phyloP scores from a whole-genome alignment of 2,113 vertebrate species.

The Perca schrenkii region DNA sequence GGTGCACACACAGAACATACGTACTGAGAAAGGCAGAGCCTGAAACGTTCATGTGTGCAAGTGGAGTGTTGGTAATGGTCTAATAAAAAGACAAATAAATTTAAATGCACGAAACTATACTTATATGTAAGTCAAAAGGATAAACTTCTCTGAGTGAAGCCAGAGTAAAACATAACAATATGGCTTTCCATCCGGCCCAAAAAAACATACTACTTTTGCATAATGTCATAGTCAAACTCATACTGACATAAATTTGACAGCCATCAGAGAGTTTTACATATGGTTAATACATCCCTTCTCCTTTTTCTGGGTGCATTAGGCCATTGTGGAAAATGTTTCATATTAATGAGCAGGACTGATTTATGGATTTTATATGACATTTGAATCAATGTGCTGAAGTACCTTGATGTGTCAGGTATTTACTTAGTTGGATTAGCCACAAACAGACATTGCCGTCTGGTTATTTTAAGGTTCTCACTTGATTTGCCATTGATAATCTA shows the following conservation, averaged over 20 bases:
- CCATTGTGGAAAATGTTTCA: neutral
- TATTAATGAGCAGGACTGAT: neutral
- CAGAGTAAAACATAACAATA: neutral
- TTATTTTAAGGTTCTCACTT: neutral
- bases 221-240: constrained; percentile 11
- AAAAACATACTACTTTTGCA: constrained; percentile 28
- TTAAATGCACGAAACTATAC: neutral
- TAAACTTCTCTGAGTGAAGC: neutral
- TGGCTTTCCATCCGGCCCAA: neutral
- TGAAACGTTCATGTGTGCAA: neutral
- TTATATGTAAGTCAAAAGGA: neutral
- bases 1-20: neutral
- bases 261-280: neutral
- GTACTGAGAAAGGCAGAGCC: neutral
- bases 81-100: neutral
- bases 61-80: neutral
- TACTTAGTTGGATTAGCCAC: neutral
- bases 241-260: neutral
- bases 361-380: neutral
- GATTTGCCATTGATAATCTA: neutral
- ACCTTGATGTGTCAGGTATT: neutral
- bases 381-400: neutral
- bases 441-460: neutral
- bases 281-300: neutral
- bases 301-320: neutral